These are phyloP conservation scores for Apis mellifera DNA, from an alignment of 1,140 invertebrate species.

Conservation along the genomic window Amel_HAv3.1 CM009932.2:5582501-5583000, in stretches of 20 bases:
- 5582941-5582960: slow-evolving; percentile 9
- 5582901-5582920: slow-evolving; percentile 16
- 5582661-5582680: too few relatives aligned
- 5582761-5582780: too few relatives aligned
- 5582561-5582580: background rate
- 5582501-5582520: background rate
- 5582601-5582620: background rate
- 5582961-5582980: background rate
- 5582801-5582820: background rate
- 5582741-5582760: background rate
- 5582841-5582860: background rate
- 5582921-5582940: slow-evolving; percentile 4
- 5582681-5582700: too few relatives aligned
- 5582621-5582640: too few relatives aligned
- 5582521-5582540: background rate
- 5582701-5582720: too few relatives aligned
- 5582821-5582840: background rate
- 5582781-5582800: background rate
- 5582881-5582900: slow-evolving; percentile 41
- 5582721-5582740: background rate
- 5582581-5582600: background rate
- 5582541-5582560: background rate
- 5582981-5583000: background rate
- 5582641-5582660: too few relatives aligned
- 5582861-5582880: background rate